phyloP scores from a whole-genome alignment of 2,113 vertebrate genomes.

The Illadopsis cleaveri region DNA sequence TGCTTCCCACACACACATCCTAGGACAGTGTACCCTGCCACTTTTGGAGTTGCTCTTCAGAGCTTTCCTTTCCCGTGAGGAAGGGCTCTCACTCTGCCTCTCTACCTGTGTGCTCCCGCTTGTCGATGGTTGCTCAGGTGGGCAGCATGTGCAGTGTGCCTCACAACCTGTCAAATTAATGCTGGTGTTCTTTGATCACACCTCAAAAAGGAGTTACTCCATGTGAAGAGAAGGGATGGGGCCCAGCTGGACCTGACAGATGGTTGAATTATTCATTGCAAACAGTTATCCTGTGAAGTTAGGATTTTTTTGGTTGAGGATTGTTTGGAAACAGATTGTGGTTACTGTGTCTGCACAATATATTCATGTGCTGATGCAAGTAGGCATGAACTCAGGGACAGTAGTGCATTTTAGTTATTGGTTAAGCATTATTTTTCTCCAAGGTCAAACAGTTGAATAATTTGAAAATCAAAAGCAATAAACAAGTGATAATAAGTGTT shows the following conservation, averaged over 20 bases:
- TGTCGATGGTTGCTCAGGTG: accelerated
- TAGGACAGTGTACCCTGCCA: not conserved
- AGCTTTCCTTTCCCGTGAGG: accelerated
- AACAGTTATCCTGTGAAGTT: not conserved
- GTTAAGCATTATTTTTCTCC: not conserved
- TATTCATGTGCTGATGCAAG: not conserved
- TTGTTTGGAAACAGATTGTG: conserved; percentile 24
- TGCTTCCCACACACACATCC: not conserved
- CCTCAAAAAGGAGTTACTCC: not conserved
- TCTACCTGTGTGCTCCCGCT: not conserved
- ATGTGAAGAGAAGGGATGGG: not conserved
- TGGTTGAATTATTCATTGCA: conserved; percentile 49
- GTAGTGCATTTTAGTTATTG: not conserved
- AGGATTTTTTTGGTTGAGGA: not conserved
- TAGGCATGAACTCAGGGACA: not conserved
- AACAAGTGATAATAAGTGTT: not conserved
- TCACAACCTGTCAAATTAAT: not conserved
- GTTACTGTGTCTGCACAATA: not conserved
- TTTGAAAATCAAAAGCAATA: not conserved
- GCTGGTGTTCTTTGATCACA: not conserved
- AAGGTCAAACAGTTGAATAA: not conserved
- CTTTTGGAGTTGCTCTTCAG: not conserved
- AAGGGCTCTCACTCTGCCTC: not conserved
- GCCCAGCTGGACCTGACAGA: conserved; percentile 41
- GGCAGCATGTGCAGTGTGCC: not conserved